Evolutionary conservation across 2,113 vertebrate species (phyloP).

Genomic region (Scatophagus argus): DNA sequence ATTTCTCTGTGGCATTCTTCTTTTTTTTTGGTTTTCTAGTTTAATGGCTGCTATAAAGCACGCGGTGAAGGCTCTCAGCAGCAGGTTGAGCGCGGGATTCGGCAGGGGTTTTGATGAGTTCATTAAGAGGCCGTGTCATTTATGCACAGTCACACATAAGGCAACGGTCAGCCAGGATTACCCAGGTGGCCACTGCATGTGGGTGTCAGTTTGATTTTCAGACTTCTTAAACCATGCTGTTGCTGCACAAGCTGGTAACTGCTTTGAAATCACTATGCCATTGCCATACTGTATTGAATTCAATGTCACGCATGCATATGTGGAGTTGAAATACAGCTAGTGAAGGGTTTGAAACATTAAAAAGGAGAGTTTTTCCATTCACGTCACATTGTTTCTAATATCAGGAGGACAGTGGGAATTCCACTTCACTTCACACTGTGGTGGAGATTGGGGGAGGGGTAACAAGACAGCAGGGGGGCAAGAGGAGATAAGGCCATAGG

Average conservation of each 20-base stretch:
- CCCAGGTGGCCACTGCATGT: slow-evolving; percentile 75
- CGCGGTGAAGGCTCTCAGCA: slow-evolving; percentile 45
- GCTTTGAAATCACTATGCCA: slow-evolving; percentile 36
- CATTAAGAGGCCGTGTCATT: slow-evolving; percentile 77
- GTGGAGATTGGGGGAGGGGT: slow-evolving; percentile 34
- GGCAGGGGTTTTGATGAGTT: slow-evolving; percentile 75
- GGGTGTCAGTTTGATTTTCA: slow-evolving; percentile 76
- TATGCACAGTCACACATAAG: slow-evolving; percentile 78
- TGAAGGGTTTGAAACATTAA: slow-evolving; percentile 21
- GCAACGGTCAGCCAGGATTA: slow-evolving; percentile 78
- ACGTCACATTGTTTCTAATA: slow-evolving; percentile 39
- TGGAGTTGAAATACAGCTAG: not conserved
- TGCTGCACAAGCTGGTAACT: slow-evolving; percentile 35
- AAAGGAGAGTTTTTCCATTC: slow-evolving; percentile 24
- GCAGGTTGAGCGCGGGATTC: slow-evolving; percentile 52
- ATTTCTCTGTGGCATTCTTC: slow-evolving; percentile 3
- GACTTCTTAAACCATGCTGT: slow-evolving; percentile 52
- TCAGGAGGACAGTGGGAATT: slow-evolving; percentile 46
- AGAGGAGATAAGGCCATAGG: slow-evolving; percentile 40
- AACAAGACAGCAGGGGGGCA: slow-evolving; percentile 1
- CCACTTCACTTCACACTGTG: slow-evolving; percentile 46
- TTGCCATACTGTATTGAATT: slow-evolving; percentile 28
- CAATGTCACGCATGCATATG: slow-evolving; percentile 33
- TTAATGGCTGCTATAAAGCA: slow-evolving; percentile 20
- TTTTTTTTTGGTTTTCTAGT: slow-evolving; percentile 1